Evolutionary conservation across 2,888 invertebrate species (phyloP).

Genomic region (Netelia melanura): DNA sequence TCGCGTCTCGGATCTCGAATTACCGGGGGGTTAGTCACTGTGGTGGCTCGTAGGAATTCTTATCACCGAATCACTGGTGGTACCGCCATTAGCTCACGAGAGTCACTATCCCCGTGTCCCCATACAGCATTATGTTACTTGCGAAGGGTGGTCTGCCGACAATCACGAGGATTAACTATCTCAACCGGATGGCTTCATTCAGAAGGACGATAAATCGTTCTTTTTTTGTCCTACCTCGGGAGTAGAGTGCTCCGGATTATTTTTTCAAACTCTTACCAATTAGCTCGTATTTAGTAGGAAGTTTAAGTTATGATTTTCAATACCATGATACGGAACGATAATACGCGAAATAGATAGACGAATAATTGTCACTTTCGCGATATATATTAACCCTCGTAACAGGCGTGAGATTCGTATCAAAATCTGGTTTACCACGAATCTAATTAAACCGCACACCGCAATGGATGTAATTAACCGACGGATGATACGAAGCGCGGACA

Average conservation of each 20-base stretch:
- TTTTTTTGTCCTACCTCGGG: neutral
- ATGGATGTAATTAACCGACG: neutral
- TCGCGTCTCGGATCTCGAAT: constrained; percentile 56
- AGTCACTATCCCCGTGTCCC: constrained; percentile 9
- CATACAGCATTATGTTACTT: neutral
- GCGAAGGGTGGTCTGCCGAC: neutral
- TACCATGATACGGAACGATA: neutral
- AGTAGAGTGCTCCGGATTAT: neutral
- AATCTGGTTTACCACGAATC: neutral
- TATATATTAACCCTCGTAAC: neutral
- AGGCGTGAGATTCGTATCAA: neutral
- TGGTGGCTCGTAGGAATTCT: constrained; percentile 46
- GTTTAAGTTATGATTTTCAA: neutral
- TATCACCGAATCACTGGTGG: constrained; percentile 37
- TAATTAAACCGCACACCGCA: constrained; percentile 11
- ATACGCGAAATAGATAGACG: neutral
- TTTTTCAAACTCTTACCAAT: neutral
- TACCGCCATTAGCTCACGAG: constrained; percentile 3
- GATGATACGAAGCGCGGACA: neutral
- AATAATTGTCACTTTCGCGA: neutral
- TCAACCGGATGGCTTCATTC: neutral
- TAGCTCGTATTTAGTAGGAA: neutral
- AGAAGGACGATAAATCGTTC: neutral
- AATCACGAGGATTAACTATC: constrained; percentile 16
- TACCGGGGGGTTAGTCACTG: constrained; percentile 15